A percentile compares a stretch with the other conserved stretches of the same genome.
Conservation (phyloP, 2,888 invertebrate genomes). For the Andrena flavipes region DNA sequence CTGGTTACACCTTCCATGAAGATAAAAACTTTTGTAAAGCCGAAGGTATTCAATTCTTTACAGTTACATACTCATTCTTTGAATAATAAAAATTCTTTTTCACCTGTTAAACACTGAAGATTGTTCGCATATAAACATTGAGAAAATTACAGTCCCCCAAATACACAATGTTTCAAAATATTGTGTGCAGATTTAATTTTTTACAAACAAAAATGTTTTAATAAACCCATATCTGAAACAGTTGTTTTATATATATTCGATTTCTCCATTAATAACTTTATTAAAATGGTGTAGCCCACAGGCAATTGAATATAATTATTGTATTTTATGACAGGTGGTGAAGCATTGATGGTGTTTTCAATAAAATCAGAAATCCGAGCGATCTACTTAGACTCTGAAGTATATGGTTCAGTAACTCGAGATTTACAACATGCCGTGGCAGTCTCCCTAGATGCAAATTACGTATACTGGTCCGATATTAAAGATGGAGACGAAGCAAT, state of each 20-base stretch:
- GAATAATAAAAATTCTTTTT: background rate
- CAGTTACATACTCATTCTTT: background rate
- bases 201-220: background rate
- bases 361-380: conserved; percentile 89
- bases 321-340: conserved; percentile 85
- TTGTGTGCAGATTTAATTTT: background rate
- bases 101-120: background rate
- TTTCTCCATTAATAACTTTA: background rate
- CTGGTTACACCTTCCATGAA: conserved; percentile 85
- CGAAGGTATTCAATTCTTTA: conserved; percentile 73
- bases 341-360: conserved; percentile 90
- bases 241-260: background rate
- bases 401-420: conserved; percentile 85
- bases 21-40: conserved; percentile 87
- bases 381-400: conserved; percentile 86
- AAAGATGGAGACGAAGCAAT: conserved; percentile 90
- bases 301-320: too few species aligned
- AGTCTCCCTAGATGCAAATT: conserved; percentile 89
- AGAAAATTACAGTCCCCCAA: too few species aligned
- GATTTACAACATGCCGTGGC: conserved; percentile 88
- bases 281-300: too few species aligned
- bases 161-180: too few species aligned
- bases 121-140: too few species aligned
- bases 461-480: conserved; percentile 93
- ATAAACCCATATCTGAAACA: background rate